Evolutionary conservation across 2,888 invertebrate species (phyloP).

Genomic region (Lasiommata megera): DNA sequence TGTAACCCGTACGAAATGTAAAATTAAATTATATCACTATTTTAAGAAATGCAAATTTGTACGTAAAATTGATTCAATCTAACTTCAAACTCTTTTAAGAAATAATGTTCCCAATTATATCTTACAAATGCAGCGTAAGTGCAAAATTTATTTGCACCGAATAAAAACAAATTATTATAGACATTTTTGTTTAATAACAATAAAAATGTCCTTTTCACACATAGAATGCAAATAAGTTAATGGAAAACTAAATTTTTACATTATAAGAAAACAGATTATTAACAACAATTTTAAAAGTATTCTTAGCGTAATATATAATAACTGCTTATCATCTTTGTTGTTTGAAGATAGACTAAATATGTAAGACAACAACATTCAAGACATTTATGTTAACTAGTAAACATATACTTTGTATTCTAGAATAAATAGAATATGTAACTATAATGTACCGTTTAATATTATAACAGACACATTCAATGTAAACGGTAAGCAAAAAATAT

Average conservation of each 20-base stretch:
- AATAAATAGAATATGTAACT: conserved; percentile 22
- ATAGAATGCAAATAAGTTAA: not conserved
- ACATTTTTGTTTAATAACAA: not conserved
- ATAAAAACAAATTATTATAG: not conserved
- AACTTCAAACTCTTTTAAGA: conserved; percentile 12
- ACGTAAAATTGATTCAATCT: conserved; percentile 17
- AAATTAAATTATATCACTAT: conserved; percentile 21
- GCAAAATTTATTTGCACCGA: not conserved
- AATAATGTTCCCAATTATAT: conserved; percentile 15
- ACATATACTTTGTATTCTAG: conserved; percentile 16
- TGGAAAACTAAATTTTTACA: not conserved
- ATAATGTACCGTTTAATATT: not conserved
- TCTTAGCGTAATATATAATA: not conserved
- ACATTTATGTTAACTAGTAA: conserved; percentile 18
- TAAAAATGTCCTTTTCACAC: not conserved
- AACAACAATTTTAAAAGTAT: not conserved
- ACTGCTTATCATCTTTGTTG: not conserved
- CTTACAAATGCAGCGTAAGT: conserved; percentile 12
- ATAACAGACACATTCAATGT: conserved; percentile 3
- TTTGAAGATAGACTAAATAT: conserved; percentile 12
- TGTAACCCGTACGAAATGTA: conserved; percentile 30
- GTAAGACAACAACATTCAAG: conserved; percentile 10
- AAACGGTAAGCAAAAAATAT: not conserved
- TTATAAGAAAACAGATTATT: not conserved
- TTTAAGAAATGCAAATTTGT: conserved; percentile 26